Base-by-base conservation (phyloP, 2,888 invertebrate species). In the Euzophera pinguis region DNA sequence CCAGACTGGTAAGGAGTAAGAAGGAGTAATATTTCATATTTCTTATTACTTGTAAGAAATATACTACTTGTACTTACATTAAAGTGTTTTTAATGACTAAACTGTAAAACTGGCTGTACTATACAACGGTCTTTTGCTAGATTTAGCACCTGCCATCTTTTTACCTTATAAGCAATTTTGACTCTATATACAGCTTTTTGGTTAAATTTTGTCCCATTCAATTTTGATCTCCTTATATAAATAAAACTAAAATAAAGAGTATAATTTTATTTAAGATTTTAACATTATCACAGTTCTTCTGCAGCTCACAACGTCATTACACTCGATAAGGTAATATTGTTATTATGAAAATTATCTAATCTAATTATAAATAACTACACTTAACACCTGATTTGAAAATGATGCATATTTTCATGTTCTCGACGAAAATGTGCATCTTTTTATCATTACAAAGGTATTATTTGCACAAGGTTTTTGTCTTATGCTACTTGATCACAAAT, bases 251-350 rank as follows among this genome's bases (percentile, higher is more conserved):
- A 52, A 39, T 45, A 38, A 27, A 17, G 43, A 52, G 22, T 59
- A 61, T 52, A 58, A 53, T 60, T 74, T 71, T 71, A 68, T 71
- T 72, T 32, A 7, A 34, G 43, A 32, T 45, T 62, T 67, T 73
- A 69, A 72, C 56, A 61, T 75, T 79, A 81, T 79, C 81, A 81
- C 81, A 81, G 81, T 73, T 80, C 60, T 63, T 71, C 62, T 61
- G 73, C 70, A 76, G 71, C 67, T 69, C 62, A 67, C 34, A 47
- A 41, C 59, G 1, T 32, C 27, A 32, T 55, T 53, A 53, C 50
- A 56, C 34, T 52, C 35, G 16, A 45, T 32, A 45, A 14, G 29
- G 13, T 43, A 43, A 38, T 43, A 9, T 14, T 32, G 10, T 45
- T 45, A 50, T 37, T 37, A 52, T 45, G 22, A 22, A 32, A 37